A percentile compares a stretch with the other conserved stretches of the same genome.
Conservation (phyloP, 1,140 invertebrate species). For the Drosophila mauritiana region DNA sequence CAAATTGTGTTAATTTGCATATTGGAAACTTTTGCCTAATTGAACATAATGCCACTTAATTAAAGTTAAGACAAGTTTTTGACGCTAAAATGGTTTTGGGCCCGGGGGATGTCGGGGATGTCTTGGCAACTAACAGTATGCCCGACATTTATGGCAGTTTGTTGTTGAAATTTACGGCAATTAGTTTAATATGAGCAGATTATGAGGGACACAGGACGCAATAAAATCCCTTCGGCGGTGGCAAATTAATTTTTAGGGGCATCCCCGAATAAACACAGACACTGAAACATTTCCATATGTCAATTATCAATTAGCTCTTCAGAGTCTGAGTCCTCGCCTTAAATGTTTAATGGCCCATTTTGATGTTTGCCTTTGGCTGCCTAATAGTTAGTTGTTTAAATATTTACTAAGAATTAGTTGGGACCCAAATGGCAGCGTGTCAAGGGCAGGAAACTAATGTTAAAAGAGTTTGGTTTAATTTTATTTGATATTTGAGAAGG, state of each 20-base stretch:
- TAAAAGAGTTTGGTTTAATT: neutral
- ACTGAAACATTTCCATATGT: too few relatives aligned
- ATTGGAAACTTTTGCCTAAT: constrained; percentile 80
- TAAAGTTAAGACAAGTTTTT: constrained; percentile 77
- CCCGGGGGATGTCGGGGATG: neutral
- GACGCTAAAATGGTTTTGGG: constrained; percentile 28
- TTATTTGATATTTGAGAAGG: neutral
- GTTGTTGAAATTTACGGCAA: constrained; percentile 68
- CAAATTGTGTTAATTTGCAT: constrained; percentile 82
- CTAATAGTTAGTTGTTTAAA: constrained; percentile 12
- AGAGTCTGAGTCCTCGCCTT: neutral
- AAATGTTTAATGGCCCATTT: constrained; percentile 25
- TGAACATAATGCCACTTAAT: constrained; percentile 82
- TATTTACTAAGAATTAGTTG: constrained; percentile 9
- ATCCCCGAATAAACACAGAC: constrained; percentile 11
- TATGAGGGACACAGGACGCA: constrained; percentile 37
- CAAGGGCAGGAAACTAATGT: neutral
- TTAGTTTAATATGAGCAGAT: constrained; percentile 65
- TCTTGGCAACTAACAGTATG: constrained; percentile 60
- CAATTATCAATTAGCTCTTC: constrained; percentile 51
- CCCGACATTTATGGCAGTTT: constrained; percentile 65
- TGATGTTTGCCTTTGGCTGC: constrained; percentile 5
- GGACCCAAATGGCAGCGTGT: neutral
- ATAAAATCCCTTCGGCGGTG: constrained; percentile 35
- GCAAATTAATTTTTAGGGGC: constrained; percentile 40